Conservation (phyloP, 1,140 invertebrate genomes). For the Hyposmocoma kahamanoa region DNA sequence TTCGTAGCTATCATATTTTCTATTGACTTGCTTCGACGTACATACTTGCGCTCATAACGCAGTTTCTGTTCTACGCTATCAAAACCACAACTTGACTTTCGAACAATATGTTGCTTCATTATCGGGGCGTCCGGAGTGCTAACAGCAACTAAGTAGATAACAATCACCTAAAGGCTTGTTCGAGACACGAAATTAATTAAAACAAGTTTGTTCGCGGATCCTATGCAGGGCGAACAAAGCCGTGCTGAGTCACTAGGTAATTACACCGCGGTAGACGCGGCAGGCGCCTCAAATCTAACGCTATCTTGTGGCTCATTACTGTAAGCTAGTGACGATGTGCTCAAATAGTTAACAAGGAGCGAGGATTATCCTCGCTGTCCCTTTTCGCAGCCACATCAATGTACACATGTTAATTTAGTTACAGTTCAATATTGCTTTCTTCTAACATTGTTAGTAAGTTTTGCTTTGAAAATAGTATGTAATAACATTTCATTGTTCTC, state of each 20-base stretch:
- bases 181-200: constrained; percentile 73
- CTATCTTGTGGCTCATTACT: constrained; percentile 33
- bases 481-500: too few species aligned
- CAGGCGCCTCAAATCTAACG: constrained; percentile 50
- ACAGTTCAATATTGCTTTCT: too few species aligned
- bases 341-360: too few species aligned
- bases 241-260: constrained; percentile 69
- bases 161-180: constrained; percentile 69
- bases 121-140: constrained; percentile 56
- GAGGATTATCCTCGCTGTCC: too few species aligned
- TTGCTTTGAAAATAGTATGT: too few species aligned
- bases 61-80: too few species aligned
- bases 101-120: constrained; percentile 64
- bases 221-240: constrained; percentile 70
- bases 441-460: too few species aligned
- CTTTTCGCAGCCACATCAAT: too few species aligned
- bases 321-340: not conserved
- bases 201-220: constrained; percentile 73
- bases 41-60: too few species aligned
- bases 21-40: too few species aligned
- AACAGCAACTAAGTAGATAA: constrained; percentile 72
- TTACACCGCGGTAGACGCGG: constrained; percentile 56
- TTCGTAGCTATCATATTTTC: too few species aligned
- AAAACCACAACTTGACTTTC: constrained; percentile 17
- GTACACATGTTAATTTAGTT: too few species aligned